These are phyloP conservation scores for Periparus ater DNA, from an alignment of 2,797 vertebrate species.

Conservation along the genomic window DNA sequence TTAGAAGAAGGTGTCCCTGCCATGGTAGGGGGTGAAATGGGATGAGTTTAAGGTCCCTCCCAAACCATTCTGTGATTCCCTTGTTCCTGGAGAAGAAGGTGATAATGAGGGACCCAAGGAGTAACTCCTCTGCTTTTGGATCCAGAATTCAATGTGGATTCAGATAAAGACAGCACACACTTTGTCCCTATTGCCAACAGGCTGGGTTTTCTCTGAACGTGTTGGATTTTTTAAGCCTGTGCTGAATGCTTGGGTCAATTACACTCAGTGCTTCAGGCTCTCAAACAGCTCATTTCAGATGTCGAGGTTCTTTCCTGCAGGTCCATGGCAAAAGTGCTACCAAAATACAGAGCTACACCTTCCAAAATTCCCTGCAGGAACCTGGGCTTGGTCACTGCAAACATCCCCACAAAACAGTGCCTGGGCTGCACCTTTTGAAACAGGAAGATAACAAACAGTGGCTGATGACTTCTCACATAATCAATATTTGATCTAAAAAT, in stretches of 20 bases:
- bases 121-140: background rate
- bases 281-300: background rate
- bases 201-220: background rate
- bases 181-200: background rate
- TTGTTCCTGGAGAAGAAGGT: background rate
- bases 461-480: background rate
- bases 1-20: background rate
- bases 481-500: background rate
- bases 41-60: background rate
- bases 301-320: background rate
- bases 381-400: background rate
- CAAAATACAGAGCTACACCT: background rate
- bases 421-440: background rate
- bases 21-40: too few relatives aligned
- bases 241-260: background rate
- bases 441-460: background rate
- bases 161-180: background rate
- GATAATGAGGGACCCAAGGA: fast-evolving
- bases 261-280: background rate
- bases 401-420: background rate
- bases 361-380: background rate
- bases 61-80: background rate
- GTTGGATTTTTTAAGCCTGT: background rate
- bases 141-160: background rate
- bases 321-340: background rate